Evolutionary conservation across 1,140 invertebrate species (phyloP), one percentile per base, ranked within the genome.

Genomic region (Zophobas morio): DNA sequence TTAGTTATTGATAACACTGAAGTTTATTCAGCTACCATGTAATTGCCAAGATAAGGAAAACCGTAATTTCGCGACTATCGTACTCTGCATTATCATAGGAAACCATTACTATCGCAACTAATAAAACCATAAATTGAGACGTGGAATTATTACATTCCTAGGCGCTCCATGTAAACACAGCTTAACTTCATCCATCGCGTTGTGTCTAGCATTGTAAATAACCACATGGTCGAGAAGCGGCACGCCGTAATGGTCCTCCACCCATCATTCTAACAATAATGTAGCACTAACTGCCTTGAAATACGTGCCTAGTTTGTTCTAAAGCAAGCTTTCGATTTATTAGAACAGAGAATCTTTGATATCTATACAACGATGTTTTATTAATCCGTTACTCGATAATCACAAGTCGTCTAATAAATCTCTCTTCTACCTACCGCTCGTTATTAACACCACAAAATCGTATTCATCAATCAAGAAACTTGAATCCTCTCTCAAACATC

Each of bases 391-490:
- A 40, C 60, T 42, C 39, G 60, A 66, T 66, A 66, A 66, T 66
- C 60, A 66, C 39, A 39, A 66, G 60, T 40, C 37, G 60, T 39
- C 37, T 66, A 66, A 66, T 66, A 66, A 66, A 66, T 66, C 60
- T 66, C 42, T n/a, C 60, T 6, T 42, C 60, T 66, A 66, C 60
- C 60, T 66, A 66, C 37, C 60, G 60, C 60, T 66, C 60, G 42
- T 66, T 66, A 66, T 66, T 66, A 66, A 40, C 60, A 66, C 60
- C 60, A 66, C 60, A 66, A 66, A 66, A 66, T 66, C 60, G 39
- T 66, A 66, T 66, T 66, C 60, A 66, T 66, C 60, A 66, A 66
- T 66, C 60, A 66, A 66, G 60, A 66, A 66, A 66, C 60, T 66
- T 42, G 60, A 66, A 66, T 66, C 60, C 37, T 36, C 60, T 66